These are phyloP conservation scores for Artibeus jamaicensis DNA, from an alignment of 2,797 vertebrate genomes.

Conservation along the genomic window DNA sequence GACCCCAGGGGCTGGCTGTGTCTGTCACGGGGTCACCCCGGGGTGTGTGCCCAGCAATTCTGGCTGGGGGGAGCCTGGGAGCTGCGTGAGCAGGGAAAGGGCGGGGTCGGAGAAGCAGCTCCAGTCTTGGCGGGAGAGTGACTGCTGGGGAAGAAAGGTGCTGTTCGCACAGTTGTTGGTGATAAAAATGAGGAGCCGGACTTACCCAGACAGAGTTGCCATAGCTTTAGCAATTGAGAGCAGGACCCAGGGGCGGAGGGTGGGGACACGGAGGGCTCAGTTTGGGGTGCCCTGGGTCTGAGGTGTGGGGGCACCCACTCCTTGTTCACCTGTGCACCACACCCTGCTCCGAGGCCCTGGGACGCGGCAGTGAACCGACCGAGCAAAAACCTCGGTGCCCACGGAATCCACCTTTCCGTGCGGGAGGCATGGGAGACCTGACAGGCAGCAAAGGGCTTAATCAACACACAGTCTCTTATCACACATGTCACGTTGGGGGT, in stretches of 20 bases:
- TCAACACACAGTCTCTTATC: no score
- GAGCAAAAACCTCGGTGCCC: not conserved
- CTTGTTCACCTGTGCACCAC: not conserved
- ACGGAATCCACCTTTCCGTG: not conserved
- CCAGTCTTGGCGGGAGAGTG: not conserved
- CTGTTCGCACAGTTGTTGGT: not conserved
- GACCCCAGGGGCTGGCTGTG: not conserved
- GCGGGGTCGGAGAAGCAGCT: not conserved
- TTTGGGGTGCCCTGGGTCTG: not conserved
- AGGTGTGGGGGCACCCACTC: not conserved
- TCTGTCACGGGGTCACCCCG: not conserved
- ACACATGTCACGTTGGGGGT: not conserved
- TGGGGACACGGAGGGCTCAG: accelerated
- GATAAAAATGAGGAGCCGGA: not conserved
- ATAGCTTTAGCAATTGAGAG: not conserved
- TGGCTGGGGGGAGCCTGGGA: not conserved
- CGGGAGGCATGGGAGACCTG: not conserved
- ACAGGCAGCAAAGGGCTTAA: not conserved
- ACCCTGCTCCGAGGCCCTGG: not conserved
- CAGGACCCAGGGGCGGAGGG: not conserved
- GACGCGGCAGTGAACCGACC: not conserved
- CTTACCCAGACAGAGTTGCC: not conserved
- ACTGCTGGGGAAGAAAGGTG: not conserved
- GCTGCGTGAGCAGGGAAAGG: not conserved
- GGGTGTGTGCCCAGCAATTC: not conserved